Evolutionary conservation across 2,113 vertebrate species (phyloP), one percentile per base, ranked within the genome.

Genomic region (Cardinalis cardinalis): DNA sequence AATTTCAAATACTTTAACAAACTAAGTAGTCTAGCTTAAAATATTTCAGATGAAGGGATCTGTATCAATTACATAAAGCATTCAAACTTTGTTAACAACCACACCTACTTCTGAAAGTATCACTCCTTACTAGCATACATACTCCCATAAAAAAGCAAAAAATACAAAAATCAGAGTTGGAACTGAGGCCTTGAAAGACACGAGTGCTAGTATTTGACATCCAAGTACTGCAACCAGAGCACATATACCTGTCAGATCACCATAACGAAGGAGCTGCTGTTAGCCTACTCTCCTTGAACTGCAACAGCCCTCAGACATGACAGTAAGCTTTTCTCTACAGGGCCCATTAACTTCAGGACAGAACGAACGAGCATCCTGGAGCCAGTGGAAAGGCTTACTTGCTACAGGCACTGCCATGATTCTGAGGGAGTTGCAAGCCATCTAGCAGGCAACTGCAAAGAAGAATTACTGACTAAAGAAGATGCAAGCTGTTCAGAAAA

Each of bases 401-500:
- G 48, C 41, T 46, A 34, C 61, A 48, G n/a, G 69, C 23, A 8
- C 29, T 77, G 46, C 58, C 32, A 23, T 11, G 23, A 53, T 53
- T 58, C 43, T 41, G 26, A 21, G 12, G 7, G 29, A 60, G 7
- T 6, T 68, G 65, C 61, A 88, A 77, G 64, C 48, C 70, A 83
- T 26, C 24, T 24, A 80, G 34, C 36, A 81, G 29, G 73, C 73
- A 90, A 88, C 61, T 89, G 77, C 65, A 68, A 73, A 48, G 64
- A 74, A 59, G 48, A 88, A 70, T 24, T 87, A 84, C 66, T 84
- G 80, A 81, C 87, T 84, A 87, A 66, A 82, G 58, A 83, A 90
- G 77, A 75, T 71, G 49, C 73, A 92, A 93, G 77, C 87, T 87
- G 70, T 46, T 95, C 92, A 94, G 65, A 68, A 87, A 79, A 81